Conservation (phyloP, 2,113 vertebrate species). For the Turnix velox region DNA sequence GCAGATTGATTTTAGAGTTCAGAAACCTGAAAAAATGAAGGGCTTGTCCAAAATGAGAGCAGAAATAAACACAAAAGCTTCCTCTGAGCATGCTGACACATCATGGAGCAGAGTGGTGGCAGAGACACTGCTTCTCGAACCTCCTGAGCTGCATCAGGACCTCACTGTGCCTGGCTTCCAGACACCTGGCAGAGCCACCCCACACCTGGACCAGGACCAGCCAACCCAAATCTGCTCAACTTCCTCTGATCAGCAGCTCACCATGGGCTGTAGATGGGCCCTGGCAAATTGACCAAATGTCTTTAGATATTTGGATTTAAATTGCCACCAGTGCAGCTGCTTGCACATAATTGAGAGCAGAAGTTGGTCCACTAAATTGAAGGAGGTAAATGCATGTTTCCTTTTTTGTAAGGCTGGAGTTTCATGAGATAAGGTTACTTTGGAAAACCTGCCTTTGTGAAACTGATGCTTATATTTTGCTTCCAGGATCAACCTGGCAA, state of each 20-base stretch:
- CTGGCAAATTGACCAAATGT: background rate
- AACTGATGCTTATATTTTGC: constrained; percentile 17
- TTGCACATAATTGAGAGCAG: background rate
- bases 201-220: background rate
- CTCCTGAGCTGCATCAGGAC: background rate
- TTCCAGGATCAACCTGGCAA: background rate
- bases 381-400: background rate
- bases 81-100: accelerated
- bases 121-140: background rate
- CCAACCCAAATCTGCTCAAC: background rate
- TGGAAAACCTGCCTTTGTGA: background rate
- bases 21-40: background rate
- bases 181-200: background rate
- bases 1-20: background rate
- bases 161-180: accelerated
- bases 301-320: background rate
- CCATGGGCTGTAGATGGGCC: background rate
- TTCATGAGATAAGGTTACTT: background rate
- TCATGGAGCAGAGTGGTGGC: no score
- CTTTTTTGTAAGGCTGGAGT: background rate
- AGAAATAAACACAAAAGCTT: background rate
- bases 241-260: background rate
- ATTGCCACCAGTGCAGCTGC: background rate
- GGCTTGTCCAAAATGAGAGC: background rate
- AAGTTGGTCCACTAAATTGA: background rate